phyloP scores from a whole-genome alignment of 2,113 vertebrate genomes.

The Megaceryle torquata region DNA sequence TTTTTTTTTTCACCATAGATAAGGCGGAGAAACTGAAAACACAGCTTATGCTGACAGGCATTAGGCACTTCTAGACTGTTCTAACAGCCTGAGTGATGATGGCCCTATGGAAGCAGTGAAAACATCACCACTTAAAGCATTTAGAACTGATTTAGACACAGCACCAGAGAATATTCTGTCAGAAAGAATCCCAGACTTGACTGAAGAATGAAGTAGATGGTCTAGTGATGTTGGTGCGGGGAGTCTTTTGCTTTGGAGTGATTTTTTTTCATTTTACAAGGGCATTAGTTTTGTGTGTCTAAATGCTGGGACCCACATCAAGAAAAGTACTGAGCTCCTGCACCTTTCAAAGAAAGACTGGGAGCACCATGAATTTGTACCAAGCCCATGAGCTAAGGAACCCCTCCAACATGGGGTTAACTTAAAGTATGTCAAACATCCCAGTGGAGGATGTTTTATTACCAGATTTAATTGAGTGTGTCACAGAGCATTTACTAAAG shows the following conservation, averaged over 20 bases:
- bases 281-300: not conserved
- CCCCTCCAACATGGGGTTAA: not conserved
- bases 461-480: not conserved
- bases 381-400: not conserved
- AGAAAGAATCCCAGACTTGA: not conserved
- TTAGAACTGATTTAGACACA: conserved; percentile 1
- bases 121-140: not conserved
- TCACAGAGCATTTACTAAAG: conserved; percentile 10
- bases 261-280: not conserved
- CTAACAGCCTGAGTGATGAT: conserved; percentile 41
- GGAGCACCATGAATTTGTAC: not conserved
- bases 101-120: not conserved
- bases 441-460: not conserved
- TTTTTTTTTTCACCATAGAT: not conserved
- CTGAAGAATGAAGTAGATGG: not conserved
- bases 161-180: not conserved
- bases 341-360: not conserved
- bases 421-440: not conserved
- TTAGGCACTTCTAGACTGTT: conserved; percentile 23
- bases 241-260: not conserved
- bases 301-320: not conserved
- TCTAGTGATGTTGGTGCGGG: not conserved
- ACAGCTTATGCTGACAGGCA: conserved; percentile 24
- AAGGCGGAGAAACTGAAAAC: conserved; percentile 24
- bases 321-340: not conserved